Evolutionary conservation across 2,113 vertebrate genomes (phyloP), one percentile per base, ranked within the genome.

Genomic region (Scolopax mira): DNA sequence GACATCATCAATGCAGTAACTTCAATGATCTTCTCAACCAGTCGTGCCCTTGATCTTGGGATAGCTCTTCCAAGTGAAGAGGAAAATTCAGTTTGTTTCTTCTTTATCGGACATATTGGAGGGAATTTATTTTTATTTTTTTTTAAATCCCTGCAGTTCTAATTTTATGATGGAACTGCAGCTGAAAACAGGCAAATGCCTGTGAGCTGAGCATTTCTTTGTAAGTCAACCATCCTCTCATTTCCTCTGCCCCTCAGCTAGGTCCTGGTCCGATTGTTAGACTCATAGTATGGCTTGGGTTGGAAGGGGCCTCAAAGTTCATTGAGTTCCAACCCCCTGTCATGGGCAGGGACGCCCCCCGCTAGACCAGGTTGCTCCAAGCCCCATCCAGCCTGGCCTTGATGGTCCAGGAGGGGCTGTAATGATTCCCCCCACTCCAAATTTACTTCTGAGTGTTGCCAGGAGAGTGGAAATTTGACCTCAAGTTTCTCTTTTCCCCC

Each of bases 401-500:
- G 46, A 22, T 22, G 46, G 21, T 48, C 46, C 46, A 48, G 21
- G 46, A 22, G 46, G 21, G 9, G 46, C 22, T 48, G 11, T 48
- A 48, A 48, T 48, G 46, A 48, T 5, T 0, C 0, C 7, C 4
- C 5, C 3, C 14, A 3, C 6, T 35, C 24, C 14, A 10, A 3
- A 41, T 85, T 88, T 64, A 48, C 35, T 46, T 66, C 37, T 39
- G 42, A n/a, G n/a, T n/a, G n/a, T n/a, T n/a, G n/a, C n/a, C n/a
- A n/a, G n/a, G n/a, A 85, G n/a, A 39, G 55, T 30, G 21, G 11
- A 90, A 83, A 12, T 73, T 85, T 52, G 27, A 65, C 71, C 31
- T 90, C 41, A 66, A 18, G 11, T 73, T 90, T 82, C 35, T 80
- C 31, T n/a, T 79, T 71, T 5, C 6, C 22, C 11, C 31, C 7